Percentiles rank a stretch among this genome's conserved stretches.
phyloP scores from a whole-genome alignment of 1,140 invertebrate genomes.

The Bombus picipes region DNA sequence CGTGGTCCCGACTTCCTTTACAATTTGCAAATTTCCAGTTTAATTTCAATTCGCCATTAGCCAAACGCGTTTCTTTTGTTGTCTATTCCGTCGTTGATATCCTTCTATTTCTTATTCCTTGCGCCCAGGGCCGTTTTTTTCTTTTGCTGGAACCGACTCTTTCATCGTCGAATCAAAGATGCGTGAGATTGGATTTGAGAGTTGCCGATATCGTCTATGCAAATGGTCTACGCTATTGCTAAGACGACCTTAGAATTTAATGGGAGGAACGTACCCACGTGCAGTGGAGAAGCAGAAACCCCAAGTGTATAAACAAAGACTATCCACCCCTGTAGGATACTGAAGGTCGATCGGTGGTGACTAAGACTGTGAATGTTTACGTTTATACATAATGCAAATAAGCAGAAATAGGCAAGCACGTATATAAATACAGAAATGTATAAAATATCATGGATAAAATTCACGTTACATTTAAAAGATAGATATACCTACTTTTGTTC shows the following conservation, averaged over 20 bases:
- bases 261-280: too few species aligned
- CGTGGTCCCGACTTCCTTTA: conserved; percentile 40
- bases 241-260: too few species aligned
- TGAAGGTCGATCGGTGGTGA: too few species aligned
- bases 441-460: too few species aligned
- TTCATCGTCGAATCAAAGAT: neutral
- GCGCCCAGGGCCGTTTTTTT: neutral
- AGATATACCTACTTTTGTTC: too few species aligned
- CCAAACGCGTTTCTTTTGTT: conserved; percentile 29
- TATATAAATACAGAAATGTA: too few species aligned
- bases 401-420: neutral
- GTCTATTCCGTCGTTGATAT: neutral
- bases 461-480: too few species aligned
- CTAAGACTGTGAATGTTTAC: neutral
- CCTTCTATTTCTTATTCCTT: neutral
- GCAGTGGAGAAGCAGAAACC: too few species aligned
- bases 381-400: neutral
- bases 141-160: neutral
- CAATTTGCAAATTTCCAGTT: conserved; percentile 67
- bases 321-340: too few species aligned
- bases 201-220: neutral
- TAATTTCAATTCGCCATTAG: conserved; percentile 51
- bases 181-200: neutral
- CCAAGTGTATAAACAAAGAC: too few species aligned
- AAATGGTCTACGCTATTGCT: too few species aligned